A percentile compares a stretch with the other conserved stretches of the same genome.
Conservation (phyloP, 2,797 vertebrate species). For the Myiothlypis chrysogaster region DNA sequence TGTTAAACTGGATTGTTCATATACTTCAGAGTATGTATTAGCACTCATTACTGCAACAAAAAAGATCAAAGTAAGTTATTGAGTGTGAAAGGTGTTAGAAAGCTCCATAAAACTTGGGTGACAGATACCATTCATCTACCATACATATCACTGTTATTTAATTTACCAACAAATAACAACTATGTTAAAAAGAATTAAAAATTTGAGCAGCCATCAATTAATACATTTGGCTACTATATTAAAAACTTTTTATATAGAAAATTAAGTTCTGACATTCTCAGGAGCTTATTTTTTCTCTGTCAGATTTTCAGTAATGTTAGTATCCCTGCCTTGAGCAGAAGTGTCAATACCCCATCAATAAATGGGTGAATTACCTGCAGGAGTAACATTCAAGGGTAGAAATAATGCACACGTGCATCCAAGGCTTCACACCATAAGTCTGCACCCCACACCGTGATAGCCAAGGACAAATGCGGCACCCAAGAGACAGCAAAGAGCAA, state of each 20-base stretch:
- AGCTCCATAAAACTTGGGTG: not conserved
- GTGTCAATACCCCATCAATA: slow-evolving; percentile 65
- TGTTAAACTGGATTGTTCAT: not conserved
- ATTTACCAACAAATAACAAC: not conserved
- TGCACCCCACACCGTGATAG: slow-evolving; percentile 79
- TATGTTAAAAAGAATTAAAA: not conserved
- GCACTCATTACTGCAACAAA: not conserved
- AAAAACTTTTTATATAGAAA: not conserved
- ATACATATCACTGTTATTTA: not conserved
- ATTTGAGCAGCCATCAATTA: not conserved
- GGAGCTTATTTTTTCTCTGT: not conserved
- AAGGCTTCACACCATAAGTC: slow-evolving; percentile 74
- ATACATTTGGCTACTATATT: not conserved
- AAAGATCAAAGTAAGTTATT: not conserved
- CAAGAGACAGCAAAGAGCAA: slow-evolving; percentile 79
- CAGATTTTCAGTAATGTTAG: not conserved
- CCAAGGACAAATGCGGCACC: slow-evolving; percentile 79
- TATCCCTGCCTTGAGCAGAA: slow-evolving; percentile 25
- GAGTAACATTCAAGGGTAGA: slow-evolving; percentile 77
- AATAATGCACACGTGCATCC: slow-evolving; percentile 75
- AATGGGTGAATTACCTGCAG: slow-evolving; percentile 79
- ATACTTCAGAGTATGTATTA: not conserved
- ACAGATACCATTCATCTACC: not conserved
- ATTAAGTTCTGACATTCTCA: not conserved
- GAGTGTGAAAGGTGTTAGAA: not conserved